Conservation (phyloP, 2,888 invertebrate species). For the Noctuana brunneofusca region DNA sequence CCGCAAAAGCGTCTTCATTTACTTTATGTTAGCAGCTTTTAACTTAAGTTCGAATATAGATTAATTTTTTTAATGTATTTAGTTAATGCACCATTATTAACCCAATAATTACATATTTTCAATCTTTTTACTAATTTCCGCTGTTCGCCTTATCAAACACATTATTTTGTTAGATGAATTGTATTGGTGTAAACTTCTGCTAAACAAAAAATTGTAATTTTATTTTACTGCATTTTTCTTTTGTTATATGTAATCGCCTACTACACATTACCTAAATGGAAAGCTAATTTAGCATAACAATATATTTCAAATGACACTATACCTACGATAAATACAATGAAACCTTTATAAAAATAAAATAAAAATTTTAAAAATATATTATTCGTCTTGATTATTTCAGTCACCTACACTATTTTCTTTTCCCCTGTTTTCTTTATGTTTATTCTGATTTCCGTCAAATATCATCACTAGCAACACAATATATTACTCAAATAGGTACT, state of each 20-base stretch:
- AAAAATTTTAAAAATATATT: slow-evolving; percentile 62
- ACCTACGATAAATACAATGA: slow-evolving; percentile 78
- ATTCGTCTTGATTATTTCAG: slow-evolving; percentile 23
- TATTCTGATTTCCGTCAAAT: no score
- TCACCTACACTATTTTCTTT: background rate
- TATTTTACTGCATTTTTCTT: slow-evolving; percentile 56
- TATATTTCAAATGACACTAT: slow-evolving; percentile 78
- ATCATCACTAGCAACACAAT: no score
- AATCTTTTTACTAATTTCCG: slow-evolving; percentile 57
- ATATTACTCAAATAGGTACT: no score
- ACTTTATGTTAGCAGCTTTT: slow-evolving; percentile 75
- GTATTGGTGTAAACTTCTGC: slow-evolving; percentile 42
- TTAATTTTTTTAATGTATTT: slow-evolving; percentile 67
- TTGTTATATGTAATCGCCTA: slow-evolving; percentile 74
- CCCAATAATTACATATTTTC: slow-evolving; percentile 61
- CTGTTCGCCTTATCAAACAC: slow-evolving; percentile 45
- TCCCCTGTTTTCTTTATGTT: no score
- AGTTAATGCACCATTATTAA: slow-evolving; percentile 75
- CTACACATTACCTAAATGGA: slow-evolving; percentile 78
- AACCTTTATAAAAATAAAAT: slow-evolving; percentile 74
- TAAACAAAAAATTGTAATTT: slow-evolving; percentile 45
- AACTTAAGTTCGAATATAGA: slow-evolving; percentile 66
- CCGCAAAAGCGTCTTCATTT: slow-evolving; percentile 50
- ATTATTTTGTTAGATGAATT: slow-evolving; percentile 48
- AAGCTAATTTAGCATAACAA: slow-evolving; percentile 71